These are phyloP conservation scores for Cephonodes hylas DNA, from an alignment of 2,888 invertebrate genomes.

Conservation along the genomic window DNA sequence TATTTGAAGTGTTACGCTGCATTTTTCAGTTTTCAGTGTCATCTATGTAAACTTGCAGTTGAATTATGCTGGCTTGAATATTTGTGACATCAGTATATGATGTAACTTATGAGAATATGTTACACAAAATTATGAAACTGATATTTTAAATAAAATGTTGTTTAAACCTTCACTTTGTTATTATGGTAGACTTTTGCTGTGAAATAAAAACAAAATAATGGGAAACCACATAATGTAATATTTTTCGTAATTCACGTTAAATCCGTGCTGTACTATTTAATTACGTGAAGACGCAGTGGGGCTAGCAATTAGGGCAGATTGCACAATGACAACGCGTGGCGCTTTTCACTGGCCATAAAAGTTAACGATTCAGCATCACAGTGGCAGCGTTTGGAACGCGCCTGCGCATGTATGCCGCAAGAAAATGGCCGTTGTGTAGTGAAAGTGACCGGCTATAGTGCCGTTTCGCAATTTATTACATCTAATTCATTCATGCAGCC, in stretches of 20 bases:
- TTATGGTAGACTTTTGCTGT: too few relatives aligned
- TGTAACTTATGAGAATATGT: too few relatives aligned
- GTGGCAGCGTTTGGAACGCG: constrained; percentile 33
- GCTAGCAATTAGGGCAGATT: constrained; percentile 31
- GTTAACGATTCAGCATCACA: constrained; percentile 55
- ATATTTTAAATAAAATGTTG: too few relatives aligned
- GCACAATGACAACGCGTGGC: constrained; percentile 41
- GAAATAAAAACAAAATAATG: too few relatives aligned
- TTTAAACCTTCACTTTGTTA: too few relatives aligned
- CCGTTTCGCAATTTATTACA: constrained; percentile 66
- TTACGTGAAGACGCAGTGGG: constrained; percentile 14
- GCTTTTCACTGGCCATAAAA: constrained; percentile 53
- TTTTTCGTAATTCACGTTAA: not conserved
- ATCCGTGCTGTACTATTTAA: constrained; percentile 13
- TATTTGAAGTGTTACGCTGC: constrained; percentile 19
- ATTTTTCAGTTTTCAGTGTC: not conserved
- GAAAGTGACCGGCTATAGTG: constrained; percentile 71
- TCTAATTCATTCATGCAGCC: constrained; percentile 43
- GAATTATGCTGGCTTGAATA: too few relatives aligned
- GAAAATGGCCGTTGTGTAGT: constrained; percentile 70
- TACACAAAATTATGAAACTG: too few relatives aligned
- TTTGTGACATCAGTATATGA: too few relatives aligned
- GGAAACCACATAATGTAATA: not conserved
- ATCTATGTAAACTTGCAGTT: not conserved
- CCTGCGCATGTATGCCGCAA: constrained; percentile 50